These are phyloP conservation scores for Agrotis segetum DNA, from an alignment of 2,888 invertebrate genomes.

Conservation along the genomic window DNA sequence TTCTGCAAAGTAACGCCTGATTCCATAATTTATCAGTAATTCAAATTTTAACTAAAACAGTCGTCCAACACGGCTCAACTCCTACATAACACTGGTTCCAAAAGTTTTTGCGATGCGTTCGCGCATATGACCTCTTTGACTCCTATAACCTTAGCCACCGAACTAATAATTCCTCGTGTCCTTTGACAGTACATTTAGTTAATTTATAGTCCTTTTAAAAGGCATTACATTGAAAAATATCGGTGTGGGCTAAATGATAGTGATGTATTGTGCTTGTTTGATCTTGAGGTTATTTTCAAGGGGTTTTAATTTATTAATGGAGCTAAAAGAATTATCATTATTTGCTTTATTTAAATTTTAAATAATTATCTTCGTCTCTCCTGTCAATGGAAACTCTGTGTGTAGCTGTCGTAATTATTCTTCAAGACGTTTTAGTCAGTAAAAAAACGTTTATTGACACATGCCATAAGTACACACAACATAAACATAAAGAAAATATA, in stretches of 20 bases:
- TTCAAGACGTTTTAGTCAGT: no score
- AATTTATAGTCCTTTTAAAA: slow-evolving; percentile 48
- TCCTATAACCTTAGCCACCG: slow-evolving; percentile 67
- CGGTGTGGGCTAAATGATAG: slow-evolving; percentile 17
- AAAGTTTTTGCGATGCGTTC: slow-evolving; percentile 59
- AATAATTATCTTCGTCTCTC: neutral
- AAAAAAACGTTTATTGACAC: no score
- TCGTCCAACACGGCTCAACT: slow-evolving; percentile 12
- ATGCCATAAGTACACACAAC: no score
- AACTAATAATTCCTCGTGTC: slow-evolving; percentile 58
- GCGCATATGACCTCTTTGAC: slow-evolving; percentile 67
- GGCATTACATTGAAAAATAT: slow-evolving; percentile 42
- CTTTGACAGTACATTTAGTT: slow-evolving; percentile 52
- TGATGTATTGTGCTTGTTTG: slow-evolving; percentile 31
- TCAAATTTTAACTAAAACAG: slow-evolving; percentile 7
- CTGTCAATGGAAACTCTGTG: no score
- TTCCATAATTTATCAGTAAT: no score
- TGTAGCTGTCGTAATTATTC: neutral
- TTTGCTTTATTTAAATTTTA: neutral
- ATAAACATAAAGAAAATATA: no score
- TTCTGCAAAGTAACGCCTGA: no score
- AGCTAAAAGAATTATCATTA: neutral
- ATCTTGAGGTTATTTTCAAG: slow-evolving; percentile 11
- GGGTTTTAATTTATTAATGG: neutral
- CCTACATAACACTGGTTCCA: slow-evolving; percentile 36